Conservation (phyloP, 2,888 invertebrate species). For the Salpingus planirostris region DNA sequence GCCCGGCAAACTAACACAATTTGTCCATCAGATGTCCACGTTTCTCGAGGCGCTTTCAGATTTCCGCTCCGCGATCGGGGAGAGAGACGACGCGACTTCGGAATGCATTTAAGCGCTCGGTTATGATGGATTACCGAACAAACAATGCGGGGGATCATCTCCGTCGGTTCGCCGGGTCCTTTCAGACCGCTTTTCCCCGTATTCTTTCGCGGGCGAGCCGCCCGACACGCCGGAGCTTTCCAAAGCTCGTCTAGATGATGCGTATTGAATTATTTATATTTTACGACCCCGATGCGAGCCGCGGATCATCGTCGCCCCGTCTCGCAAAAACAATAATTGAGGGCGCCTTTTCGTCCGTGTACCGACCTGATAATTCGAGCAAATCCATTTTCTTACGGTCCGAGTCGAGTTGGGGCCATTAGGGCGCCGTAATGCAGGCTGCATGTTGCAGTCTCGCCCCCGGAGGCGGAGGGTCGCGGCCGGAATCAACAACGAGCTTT, state of each 20-base stretch:
- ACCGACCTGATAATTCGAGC: no score
- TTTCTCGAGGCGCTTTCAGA: slow-evolving; percentile 28
- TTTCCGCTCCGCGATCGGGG: slow-evolving; percentile 24
- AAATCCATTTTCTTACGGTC: no score
- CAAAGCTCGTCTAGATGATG: slow-evolving; percentile 8
- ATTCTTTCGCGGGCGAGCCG: no score
- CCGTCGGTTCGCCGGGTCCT: slow-evolving; percentile 22
- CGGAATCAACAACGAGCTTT: no score
- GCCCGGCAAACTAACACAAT: slow-evolving; percentile 29
- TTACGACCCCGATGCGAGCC: slow-evolving; percentile 3
- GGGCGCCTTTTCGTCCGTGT: neutral
- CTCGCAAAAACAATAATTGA: neutral
- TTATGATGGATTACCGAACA: slow-evolving; percentile 32
- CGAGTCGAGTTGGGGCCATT: no score
- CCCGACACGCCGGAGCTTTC: no score
- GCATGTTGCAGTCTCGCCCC: no score
- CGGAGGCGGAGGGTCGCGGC: no score
- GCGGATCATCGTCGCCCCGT: no score
- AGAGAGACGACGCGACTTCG: slow-evolving; percentile 22
- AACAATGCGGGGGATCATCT: slow-evolving; percentile 29
- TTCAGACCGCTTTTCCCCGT: no score
- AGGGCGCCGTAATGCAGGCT: no score
- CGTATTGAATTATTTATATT: slow-evolving; percentile 26
- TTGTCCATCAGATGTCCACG: slow-evolving; percentile 33
- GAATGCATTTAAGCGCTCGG: slow-evolving; percentile 25